These are phyloP conservation scores for Nannoperca australis DNA, from an alignment of 2,797 vertebrate genomes.

Conservation along the genomic window DNA sequence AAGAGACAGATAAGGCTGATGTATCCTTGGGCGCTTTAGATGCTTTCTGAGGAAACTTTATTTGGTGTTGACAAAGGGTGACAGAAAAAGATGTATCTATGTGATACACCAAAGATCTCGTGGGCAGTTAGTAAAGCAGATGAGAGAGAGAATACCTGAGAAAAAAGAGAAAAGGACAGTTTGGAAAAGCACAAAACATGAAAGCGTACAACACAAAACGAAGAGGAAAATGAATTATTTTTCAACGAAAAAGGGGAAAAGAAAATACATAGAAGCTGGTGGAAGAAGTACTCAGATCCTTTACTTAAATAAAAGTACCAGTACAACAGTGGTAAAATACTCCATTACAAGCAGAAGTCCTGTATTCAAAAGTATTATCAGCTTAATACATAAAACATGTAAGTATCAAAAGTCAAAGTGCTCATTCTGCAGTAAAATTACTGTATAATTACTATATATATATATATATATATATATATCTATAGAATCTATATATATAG, in stretches of 20 bases:
- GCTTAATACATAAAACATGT: background rate
- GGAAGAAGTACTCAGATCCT: background rate
- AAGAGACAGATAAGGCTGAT: constrained; percentile 86
- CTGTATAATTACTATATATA: background rate
- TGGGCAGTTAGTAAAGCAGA: constrained; percentile 95
- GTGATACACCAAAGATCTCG: constrained; percentile 89
- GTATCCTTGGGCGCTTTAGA: constrained; percentile 76
- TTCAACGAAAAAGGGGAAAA: constrained; percentile 19
- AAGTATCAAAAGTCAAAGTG: background rate
- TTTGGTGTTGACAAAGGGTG: constrained; percentile 86
- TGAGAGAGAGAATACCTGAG: constrained; percentile 98
- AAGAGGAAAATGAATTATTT: constrained; percentile 48
- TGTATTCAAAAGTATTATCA: background rate
- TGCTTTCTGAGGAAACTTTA: constrained; percentile 77
- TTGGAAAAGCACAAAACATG: constrained; percentile 89
- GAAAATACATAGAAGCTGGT: constrained; percentile 35
- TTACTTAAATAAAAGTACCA: background rate
- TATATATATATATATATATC: too few species aligned
- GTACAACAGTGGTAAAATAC: background rate
- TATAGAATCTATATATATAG: too few species aligned
- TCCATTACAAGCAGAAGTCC: background rate
- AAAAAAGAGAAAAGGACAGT: constrained; percentile 91
- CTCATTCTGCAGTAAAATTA: background rate
- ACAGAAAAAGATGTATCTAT: constrained; percentile 87
- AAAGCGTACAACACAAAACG: constrained; percentile 83